These are phyloP conservation scores for Halictus rubicundus DNA, from an alignment of 1,140 invertebrate genomes.

Conservation along the genomic window DNA sequence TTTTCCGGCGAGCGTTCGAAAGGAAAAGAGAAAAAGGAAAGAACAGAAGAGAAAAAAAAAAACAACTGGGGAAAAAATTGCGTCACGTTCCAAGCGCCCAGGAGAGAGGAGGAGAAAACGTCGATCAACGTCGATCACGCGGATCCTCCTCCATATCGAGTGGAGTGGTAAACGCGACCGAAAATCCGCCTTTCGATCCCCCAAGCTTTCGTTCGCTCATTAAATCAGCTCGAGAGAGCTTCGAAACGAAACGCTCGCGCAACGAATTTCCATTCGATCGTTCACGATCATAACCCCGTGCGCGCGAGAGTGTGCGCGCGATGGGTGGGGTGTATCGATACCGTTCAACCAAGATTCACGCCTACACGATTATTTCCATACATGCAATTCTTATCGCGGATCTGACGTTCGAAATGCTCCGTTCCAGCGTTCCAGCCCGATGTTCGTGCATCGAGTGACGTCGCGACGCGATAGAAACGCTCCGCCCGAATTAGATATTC, in stretches of 20 bases:
- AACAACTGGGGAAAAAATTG: too few species aligned
- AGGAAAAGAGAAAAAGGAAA: too few species aligned
- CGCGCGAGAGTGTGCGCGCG: too few species aligned
- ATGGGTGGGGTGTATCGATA: neutral
- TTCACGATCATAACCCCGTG: neutral
- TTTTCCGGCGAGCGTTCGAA: too few species aligned
- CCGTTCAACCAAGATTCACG: neutral
- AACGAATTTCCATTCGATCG: constrained; percentile 11
- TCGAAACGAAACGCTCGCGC: neutral
- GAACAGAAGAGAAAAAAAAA: too few species aligned
- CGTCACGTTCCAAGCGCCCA: neutral
- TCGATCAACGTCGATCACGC: neutral
- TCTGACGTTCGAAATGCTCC: neutral
- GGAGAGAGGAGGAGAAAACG: too few species aligned
- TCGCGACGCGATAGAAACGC: constrained; percentile 2
- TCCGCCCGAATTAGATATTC: constrained; percentile 38
- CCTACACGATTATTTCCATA: neutral
- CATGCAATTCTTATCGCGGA: constrained; percentile 27
- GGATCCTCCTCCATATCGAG: constrained; percentile 1
- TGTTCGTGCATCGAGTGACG: neutral
- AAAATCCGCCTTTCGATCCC: constrained; percentile 22
- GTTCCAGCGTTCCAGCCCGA: neutral
- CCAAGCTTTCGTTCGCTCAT: constrained; percentile 17
- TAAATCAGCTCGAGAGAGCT: constrained; percentile 37
- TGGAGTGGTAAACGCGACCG: constrained; percentile 28